phyloP scores from a whole-genome alignment of 92 coral and sea anemone genomes.

The Bergia sp. region DNA sequence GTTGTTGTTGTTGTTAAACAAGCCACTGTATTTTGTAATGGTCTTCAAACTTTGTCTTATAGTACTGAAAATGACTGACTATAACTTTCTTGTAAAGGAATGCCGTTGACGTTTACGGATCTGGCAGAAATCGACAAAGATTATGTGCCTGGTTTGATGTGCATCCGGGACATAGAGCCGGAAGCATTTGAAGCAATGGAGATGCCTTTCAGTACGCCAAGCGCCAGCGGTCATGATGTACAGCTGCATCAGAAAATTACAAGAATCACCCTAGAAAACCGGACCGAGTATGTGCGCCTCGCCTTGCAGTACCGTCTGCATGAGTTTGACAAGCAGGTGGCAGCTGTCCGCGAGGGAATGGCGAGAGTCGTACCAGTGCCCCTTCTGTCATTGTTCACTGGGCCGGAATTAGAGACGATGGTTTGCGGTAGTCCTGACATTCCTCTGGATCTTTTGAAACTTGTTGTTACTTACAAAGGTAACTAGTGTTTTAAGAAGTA shows the following conservation, averaged over 20 bases:
- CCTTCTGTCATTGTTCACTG: conserved; percentile 91
- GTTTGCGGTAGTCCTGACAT: conserved; percentile 99
- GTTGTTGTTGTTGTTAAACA: too few relatives aligned
- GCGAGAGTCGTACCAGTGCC: conserved; percentile 97
- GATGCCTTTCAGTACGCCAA: conserved; percentile 98
- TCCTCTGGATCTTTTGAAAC: conserved; percentile 91
- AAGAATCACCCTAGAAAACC: conserved; percentile 80
- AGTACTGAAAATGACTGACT: not conserved
- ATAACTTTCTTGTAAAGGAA: conserved; percentile 45
- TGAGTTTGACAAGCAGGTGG: conserved; percentile 89
- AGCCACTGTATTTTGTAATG: too few relatives aligned
- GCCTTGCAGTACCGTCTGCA: conserved; percentile 91
- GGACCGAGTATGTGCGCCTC: conserved; percentile 88
- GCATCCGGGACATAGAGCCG: conserved; percentile 97
- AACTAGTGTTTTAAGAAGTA: not conserved
- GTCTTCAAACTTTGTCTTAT: too few relatives aligned
- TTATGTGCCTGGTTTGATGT: conserved; percentile 96
- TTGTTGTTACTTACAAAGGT: conserved; percentile 96
- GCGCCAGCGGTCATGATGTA: conserved; percentile 97
- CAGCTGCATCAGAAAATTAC: conserved; percentile 85
- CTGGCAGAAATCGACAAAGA: conserved; percentile 99
- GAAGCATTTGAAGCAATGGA: conserved; percentile 97
- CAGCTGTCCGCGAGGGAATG: conserved; percentile 99
- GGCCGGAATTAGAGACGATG: conserved; percentile 97
- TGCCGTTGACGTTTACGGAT: conserved; percentile 84